Base-by-base conservation (phyloP, 2,888 invertebrate genomes). In the Rapana venosa region DNA sequence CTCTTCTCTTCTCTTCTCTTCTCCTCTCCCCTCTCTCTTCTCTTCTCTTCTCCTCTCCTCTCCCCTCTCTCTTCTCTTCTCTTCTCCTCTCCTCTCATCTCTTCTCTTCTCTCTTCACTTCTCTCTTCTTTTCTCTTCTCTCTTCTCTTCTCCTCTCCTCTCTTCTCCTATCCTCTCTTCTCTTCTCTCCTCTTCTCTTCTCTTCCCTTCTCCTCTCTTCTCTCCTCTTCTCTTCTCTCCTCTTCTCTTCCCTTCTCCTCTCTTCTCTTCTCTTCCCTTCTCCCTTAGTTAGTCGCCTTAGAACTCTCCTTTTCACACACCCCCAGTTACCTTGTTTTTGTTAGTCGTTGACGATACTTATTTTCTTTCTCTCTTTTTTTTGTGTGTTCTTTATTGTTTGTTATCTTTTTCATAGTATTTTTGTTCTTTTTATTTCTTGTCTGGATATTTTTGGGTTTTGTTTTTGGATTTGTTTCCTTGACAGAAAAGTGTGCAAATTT, bases 201-300 rank as follows among this genome's bases (percentile, higher is more conserved):
- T 35, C 35, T n/a, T 61, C 61, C 15, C 61, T 13, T 61, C 22
- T 61, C 61, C 22, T 61, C 81, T 88, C 20, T 30, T 66, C 83
- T 32, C 20, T 32, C 32, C n/a, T 79, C 61, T 58, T 26, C 32
- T n/a, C 85, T 79, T 58, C 61, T 79, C 20, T 87, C 89, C 35
- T 15, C 47, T 36, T 36, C n/a, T 15, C 30, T 11, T 81, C 70
- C 77, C 36, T 79, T 87, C 74, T 66, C 30, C 66, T 77, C n/a
- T 84, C 61, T 66, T 84, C 47, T 47, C 47, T 47, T 47, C 47
- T 47, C 47, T 47, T 47, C 47, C 8, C 47, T 47, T 47, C 47
- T 47, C 47, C 8, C 8, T 8, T 47, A 47, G 47, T 47, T 47
- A 2, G 47, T 47, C 47, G 47, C 47, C 47, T n/a, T n/a, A n/a